phyloP scores from a whole-genome alignment of 2,888 invertebrate species.

The Epirrhoe tristata region DNA sequence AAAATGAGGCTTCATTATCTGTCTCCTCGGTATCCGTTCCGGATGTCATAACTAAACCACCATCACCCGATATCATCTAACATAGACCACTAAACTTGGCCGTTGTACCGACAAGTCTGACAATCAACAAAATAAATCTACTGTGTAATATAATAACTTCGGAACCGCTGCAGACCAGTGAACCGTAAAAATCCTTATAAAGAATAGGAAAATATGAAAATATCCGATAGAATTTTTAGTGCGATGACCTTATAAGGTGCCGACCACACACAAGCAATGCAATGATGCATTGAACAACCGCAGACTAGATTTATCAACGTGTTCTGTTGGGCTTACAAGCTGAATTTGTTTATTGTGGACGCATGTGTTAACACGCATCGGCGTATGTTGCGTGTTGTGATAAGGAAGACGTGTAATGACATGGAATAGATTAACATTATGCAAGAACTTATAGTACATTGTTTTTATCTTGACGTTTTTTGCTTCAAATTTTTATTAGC shows the following conservation, averaged over 20 bases:
- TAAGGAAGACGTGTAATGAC: conserved; percentile 27
- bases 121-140: conserved; percentile 43
- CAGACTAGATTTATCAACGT: conserved; percentile 65
- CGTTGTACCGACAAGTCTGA: neutral
- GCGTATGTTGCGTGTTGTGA: conserved; percentile 31
- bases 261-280: conserved; percentile 56
- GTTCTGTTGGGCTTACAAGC: conserved; percentile 59
- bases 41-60: conserved; percentile 18
- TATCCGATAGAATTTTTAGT: conserved; percentile 49
- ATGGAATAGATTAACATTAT: conserved; percentile 19
- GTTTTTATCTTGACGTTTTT: conserved; percentile 9
- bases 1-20: conserved; percentile 4
- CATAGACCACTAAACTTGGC: neutral
- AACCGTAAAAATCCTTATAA: conserved; percentile 51
- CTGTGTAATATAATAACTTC: conserved; percentile 44
- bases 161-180: conserved; percentile 41
- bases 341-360: conserved; percentile 66
- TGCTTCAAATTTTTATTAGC: conserved; percentile 3
- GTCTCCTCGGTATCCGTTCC: conserved; percentile 14
- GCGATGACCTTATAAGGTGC: conserved; percentile 49
- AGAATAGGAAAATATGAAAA: conserved; percentile 50
- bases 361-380: conserved; percentile 32
- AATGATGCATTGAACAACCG: conserved; percentile 60
- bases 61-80: conserved; percentile 24
- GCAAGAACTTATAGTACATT: conserved; percentile 13